Base-by-base conservation (phyloP, 2,888 invertebrate species). In the Leptarthrus brevirostris region DNA sequence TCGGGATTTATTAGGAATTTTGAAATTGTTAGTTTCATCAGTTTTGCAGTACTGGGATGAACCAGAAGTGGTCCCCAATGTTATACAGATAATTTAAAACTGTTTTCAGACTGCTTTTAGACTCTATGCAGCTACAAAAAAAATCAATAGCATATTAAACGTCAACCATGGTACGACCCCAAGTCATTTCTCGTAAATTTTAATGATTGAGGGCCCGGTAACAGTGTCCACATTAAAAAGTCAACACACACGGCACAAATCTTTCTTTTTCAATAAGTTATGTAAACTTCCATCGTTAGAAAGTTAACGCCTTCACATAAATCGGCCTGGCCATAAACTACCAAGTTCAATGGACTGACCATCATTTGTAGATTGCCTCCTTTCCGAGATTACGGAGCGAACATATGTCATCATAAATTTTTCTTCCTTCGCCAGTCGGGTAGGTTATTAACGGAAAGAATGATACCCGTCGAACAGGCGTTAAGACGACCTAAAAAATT, bases 371-470 rank as follows among this genome's bases (percentile, higher is more conserved):
- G 24, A 64, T 64, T 64, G 22, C 64, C 64, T 44, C 47, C 40
- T 58, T 34, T 16, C 34, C 34, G 10, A 16, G 58, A 34, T 16
- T 58, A 36, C 58, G 58, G 36, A 20, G 5, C n/a, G 40, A 47
- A 64, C 64, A 64, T 47, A 64, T 64, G 64, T 64, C 64, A 64
- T 64, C 64, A 64, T 64, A 64, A 64, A 64, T 64, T 64, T 47
- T 44, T 44, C 36, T 36, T 47, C 22, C 47, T 44, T 36, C 44
- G 47, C 24, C 44, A 44, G 44, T 44, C 47, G 26, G 36, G 5
- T 16, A 44, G 40, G 44, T 64, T 64, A 64, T 64, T 64, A 64
- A 64, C 64, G 44, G 64, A 44, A 58, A 58, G 58, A 58, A 36
- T 34, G 58, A 58, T 58, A 58, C 58, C 16, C 58, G 36, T 58